Evolutionary conservation across 2,113 vertebrate species (phyloP).

Genomic region (Malurus elegans): DNA sequence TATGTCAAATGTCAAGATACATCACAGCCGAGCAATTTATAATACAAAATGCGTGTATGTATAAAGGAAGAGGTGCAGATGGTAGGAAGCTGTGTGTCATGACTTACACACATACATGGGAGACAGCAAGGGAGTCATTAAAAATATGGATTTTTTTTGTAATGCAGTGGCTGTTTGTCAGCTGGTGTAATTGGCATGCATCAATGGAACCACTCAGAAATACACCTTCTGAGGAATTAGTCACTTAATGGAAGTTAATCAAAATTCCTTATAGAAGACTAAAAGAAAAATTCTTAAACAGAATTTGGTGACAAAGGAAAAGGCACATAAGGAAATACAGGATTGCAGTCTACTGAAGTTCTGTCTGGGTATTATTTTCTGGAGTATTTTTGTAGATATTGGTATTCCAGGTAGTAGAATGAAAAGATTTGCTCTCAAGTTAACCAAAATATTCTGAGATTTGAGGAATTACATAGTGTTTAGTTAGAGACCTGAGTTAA

Average conservation of each 20-base stretch:
- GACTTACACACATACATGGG: neutral
- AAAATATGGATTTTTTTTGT: conserved; percentile 47
- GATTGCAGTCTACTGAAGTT: neutral
- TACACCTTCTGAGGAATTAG: neutral
- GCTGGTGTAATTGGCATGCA: conserved; percentile 17
- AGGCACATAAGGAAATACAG: neutral
- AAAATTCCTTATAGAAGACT: neutral
- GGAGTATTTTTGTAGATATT: neutral
- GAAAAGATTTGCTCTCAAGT: neutral
- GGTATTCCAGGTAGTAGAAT: neutral
- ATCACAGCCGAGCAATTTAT: conserved; percentile 57
- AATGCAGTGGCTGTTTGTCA: conserved; percentile 29
- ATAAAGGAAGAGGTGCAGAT: conserved; percentile 45
- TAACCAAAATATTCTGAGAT: neutral
- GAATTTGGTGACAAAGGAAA: neutral
- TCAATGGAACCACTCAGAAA: conserved; percentile 18
- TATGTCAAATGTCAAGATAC: conserved; percentile 75
- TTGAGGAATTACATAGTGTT: neutral
- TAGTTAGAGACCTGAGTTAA: neutral
- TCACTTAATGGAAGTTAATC: conserved; percentile 25
- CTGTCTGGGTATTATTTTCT: neutral
- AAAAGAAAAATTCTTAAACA: neutral
- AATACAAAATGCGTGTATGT: conserved; percentile 1
- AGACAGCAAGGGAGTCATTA: conserved; percentile 46
- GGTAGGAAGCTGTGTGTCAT: conserved; percentile 29